Evolutionary conservation across 2,888 invertebrate species (phyloP).

Genomic region (Zaprionus lineosus): DNA sequence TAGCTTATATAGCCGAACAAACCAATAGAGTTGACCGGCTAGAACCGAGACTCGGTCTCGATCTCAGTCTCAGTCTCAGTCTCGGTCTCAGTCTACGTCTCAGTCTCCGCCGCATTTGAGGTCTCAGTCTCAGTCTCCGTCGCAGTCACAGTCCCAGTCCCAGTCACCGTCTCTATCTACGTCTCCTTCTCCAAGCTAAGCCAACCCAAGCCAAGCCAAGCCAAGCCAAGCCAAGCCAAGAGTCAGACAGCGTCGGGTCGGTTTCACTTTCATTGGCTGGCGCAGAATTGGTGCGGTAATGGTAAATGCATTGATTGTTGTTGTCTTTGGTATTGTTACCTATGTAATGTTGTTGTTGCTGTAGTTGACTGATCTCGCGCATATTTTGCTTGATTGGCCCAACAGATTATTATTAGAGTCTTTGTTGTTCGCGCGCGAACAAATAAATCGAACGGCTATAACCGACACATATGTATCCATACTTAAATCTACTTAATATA

Average conservation of each 20-base stretch:
- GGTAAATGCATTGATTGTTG: conserved; percentile 27
- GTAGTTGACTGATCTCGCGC: conserved; percentile 76
- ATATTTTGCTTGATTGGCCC: conserved; percentile 80
- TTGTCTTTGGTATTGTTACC: conserved; percentile 33
- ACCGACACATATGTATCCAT: conserved; percentile 14
- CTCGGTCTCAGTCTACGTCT: too few relatives aligned
- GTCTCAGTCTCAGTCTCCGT: conserved; percentile 11
- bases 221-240: too few relatives aligned
- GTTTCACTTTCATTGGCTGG: conserved; percentile 73
- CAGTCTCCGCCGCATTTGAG: too few relatives aligned
- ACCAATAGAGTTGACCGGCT: conserved; percentile 41
- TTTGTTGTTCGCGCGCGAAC: conserved; percentile 70
- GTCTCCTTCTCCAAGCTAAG: conserved; percentile 21
- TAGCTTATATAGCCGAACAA: conserved; percentile 80
- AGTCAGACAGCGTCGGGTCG: conserved; percentile 33
- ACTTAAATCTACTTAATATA: conserved; percentile 8
- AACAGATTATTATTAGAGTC: conserved; percentile 77
- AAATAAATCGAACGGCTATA: conserved; percentile 69
- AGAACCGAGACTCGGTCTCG: conserved; percentile 44
- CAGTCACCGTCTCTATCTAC: conserved; percentile 16
- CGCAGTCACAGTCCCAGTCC: conserved; percentile 22
- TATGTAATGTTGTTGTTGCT: conserved; percentile 48
- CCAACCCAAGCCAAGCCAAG: too few relatives aligned
- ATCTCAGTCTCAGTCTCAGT: conserved; percentile 21
- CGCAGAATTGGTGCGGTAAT: conserved; percentile 55